Evolutionary conservation across 2,797 vertebrate genomes (phyloP), one percentile per base, ranked within the genome.

Genomic region (Morelia viridis): DNA sequence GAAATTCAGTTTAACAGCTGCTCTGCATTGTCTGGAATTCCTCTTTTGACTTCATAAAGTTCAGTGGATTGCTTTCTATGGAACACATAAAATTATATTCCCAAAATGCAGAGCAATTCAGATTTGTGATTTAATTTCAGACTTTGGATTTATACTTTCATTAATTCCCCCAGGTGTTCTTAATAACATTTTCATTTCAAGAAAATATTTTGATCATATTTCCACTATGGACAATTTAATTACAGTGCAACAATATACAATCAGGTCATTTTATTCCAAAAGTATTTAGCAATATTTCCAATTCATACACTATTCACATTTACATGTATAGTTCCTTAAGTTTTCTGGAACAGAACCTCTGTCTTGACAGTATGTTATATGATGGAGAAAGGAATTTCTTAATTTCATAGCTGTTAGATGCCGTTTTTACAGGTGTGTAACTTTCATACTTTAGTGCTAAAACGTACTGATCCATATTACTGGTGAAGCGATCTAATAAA

Each of bases 401-500:
- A 97, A 96, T 96, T 96, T 96, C 95, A 95, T 97, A 97, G 96
- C 93, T 97, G 96, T 96, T 96, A 96, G 96, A 96, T 97, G 96
- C 96, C 95, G 95, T 95, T 96, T 96, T 96, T 96, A 94, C 96
- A 97, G 96, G 94, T 97, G 93, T 97, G 92, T 97, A 96, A 95
- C 97, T 97, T 96, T 98, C 95, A 96, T 97, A 96, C 94, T 95
- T 95, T 96, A 97, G 95, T 95, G 94, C 96, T 97, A 95, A 96
- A 96, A 96, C 96, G 95, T 96, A 97, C 96, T 97, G 96, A 97
- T 95, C 96, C 96, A 96, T 96, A 96, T 97, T 97, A 96, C 94
- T 97, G 96, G 65, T 96, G 96, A 94, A 97, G 96, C 94, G 94
- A 96, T 96, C 95, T 97, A 97, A 97, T 97, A 97, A 97, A 97